A percentile compares a stretch with the other conserved stretches of the same genome.
Evolutionary conservation across 30 jellyfish, hydroid and myxozoan species (phyloP).

Genomic region (Turritopsis rubra): DNA sequence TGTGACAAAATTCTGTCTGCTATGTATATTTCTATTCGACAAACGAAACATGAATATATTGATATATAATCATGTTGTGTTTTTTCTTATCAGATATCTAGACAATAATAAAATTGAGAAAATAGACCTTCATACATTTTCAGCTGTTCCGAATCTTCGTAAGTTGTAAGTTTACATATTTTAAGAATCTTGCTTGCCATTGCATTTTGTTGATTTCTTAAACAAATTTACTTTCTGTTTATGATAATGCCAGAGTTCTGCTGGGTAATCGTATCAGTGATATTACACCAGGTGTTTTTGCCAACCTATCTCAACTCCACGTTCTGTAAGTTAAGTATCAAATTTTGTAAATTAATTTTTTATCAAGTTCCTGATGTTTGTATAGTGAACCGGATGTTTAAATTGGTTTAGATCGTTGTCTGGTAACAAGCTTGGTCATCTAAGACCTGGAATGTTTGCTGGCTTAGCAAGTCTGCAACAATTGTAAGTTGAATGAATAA

Average conservation of each 20-base stretch:
- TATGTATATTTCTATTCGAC: no score
- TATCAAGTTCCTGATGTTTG: background rate
- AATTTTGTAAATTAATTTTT: background rate
- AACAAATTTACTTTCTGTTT: background rate
- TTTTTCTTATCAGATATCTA: conserved; percentile 32
- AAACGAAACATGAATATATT: background rate
- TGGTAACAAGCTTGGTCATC: conserved; percentile 24
- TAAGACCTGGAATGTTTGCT: conserved; percentile 33
- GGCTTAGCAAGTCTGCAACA: conserved; percentile 26
- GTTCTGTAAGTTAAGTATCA: conserved; percentile 23
- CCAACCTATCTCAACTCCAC: background rate
- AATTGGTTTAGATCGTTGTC: conserved; percentile 32
- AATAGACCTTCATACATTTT: conserved; percentile 30
- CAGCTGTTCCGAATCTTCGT: conserved; percentile 32
- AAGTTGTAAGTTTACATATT: conserved; percentile 37
- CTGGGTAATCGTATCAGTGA: conserved; percentile 21
- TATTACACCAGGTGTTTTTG: background rate
- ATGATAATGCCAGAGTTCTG: conserved; percentile 6
- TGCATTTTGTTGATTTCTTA: background rate
- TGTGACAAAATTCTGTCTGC: no score
- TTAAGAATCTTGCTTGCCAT: background rate
- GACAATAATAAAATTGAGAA: conserved; percentile 39
- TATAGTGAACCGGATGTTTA: background rate
- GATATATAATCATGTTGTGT: background rate
- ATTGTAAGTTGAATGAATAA: conserved; percentile 23